These are phyloP conservation scores for Cavia porcellus DNA, from an alignment of 2,113 vertebrate genomes.

Conservation along the genomic window DNA sequence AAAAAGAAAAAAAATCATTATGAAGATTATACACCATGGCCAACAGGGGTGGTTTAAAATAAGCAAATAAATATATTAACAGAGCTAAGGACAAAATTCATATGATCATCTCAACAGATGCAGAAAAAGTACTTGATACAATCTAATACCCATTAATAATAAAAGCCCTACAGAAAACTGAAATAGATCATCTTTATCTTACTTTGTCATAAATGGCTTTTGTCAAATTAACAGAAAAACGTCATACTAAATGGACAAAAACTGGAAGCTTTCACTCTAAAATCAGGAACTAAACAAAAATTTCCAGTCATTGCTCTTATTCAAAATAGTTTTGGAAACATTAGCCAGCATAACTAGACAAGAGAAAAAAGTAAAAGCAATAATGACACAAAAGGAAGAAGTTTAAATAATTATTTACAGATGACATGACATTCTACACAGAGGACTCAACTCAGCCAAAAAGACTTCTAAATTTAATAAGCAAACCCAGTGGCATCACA, in stretches of 20 bases:
- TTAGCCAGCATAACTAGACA: not conserved
- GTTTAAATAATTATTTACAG: not conserved
- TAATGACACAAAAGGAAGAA: not conserved
- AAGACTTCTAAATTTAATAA: not conserved
- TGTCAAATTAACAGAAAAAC: not conserved
- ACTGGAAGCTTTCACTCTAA: not conserved
- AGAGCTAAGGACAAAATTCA: not conserved
- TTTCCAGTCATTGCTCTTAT: not conserved
- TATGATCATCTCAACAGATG: not conserved
- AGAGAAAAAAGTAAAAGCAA: not conserved
- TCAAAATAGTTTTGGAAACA: not conserved
- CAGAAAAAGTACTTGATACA: not conserved
- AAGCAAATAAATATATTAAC: not conserved
- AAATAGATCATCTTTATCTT: not conserved
- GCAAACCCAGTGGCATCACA: not conserved
- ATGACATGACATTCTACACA: not conserved
- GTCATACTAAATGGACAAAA: not conserved
- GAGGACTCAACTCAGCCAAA: not conserved
- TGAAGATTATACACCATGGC: not conserved
- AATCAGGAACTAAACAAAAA: not conserved
- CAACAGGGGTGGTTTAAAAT: not conserved
- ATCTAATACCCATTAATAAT: not conserved
- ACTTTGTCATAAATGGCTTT: not conserved
- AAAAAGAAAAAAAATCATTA: too few relatives aligned
- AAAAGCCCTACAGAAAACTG: not conserved